Evolutionary conservation across 2,797 vertebrate species (phyloP).

Genomic region (Pelochelys cantorii): DNA sequence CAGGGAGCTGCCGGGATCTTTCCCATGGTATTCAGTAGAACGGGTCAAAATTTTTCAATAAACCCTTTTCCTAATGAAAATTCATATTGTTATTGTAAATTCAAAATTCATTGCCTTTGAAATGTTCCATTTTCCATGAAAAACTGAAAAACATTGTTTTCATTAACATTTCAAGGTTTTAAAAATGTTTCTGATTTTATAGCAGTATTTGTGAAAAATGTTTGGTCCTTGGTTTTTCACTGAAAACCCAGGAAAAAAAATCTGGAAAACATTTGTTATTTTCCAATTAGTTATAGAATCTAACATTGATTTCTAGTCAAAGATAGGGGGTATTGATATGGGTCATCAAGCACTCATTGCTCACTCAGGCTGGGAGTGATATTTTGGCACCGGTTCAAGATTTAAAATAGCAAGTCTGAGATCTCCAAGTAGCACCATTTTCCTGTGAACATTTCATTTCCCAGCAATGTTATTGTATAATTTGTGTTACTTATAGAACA

Average conservation of each 20-base stretch:
- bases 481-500: not conserved
- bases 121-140: too few relatives aligned
- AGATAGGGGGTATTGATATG: not conserved
- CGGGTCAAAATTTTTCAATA: not conserved
- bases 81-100: not conserved
- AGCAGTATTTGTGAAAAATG: not conserved
- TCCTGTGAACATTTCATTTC: not conserved
- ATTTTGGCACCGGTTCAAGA: not conserved
- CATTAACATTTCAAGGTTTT: not conserved
- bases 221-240: not conserved
- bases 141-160: not conserved
- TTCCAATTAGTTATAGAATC: not conserved
- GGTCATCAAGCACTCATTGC: not conserved
- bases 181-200: not conserved
- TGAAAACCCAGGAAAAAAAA: not conserved
- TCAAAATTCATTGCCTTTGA: not conserved
- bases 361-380: not conserved
- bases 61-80: not conserved
- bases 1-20: not conserved
- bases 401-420: not conserved
- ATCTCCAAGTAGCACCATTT: not conserved
- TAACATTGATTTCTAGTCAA: not conserved
- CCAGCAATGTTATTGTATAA: not conserved
- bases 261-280: not conserved
- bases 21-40: not conserved